Percentiles rank a stretch among this genome's conserved stretches.
These are phyloP conservation scores for Mus caroli DNA, from an alignment of 2,797 vertebrate genomes.

Conservation along the genomic window DNA sequence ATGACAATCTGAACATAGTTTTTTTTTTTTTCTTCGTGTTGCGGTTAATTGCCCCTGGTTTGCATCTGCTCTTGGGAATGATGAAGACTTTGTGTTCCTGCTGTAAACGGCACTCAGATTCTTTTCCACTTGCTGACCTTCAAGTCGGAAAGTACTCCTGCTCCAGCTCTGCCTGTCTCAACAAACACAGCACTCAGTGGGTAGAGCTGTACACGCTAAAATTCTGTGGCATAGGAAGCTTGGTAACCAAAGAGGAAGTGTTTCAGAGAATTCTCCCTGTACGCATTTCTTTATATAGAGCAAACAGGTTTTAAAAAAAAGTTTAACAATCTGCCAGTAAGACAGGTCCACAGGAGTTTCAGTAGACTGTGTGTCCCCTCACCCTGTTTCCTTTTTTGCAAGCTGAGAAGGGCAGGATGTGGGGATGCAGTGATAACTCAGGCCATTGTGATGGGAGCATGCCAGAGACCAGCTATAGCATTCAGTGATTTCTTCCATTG, in stretches of 20 bases:
- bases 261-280: constrained; percentile 1
- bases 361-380: neutral
- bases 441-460: neutral
- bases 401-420: neutral
- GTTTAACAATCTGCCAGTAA: neutral
- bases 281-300: neutral
- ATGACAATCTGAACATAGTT: constrained; percentile 52
- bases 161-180: neutral
- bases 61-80: constrained; percentile 18
- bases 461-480: neutral
- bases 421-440: neutral
- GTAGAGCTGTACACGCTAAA: neutral
- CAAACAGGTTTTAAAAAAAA: neutral
- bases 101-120: constrained; percentile 20
- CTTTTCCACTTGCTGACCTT: constrained; percentile 22
- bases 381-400: too few species aligned
- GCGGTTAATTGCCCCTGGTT: constrained; percentile 31
- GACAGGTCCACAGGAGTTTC: neutral
- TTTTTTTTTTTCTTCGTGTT: constrained; percentile 42
- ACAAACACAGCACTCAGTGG: neutral
- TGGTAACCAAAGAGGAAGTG: constrained; percentile 8
- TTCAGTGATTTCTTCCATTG: neutral
- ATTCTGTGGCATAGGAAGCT: neutral
- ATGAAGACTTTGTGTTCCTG: neutral
- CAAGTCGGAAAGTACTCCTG: neutral